Conservation (phyloP, 2,888 invertebrate species). For the Epinotia brunnichana region DNA sequence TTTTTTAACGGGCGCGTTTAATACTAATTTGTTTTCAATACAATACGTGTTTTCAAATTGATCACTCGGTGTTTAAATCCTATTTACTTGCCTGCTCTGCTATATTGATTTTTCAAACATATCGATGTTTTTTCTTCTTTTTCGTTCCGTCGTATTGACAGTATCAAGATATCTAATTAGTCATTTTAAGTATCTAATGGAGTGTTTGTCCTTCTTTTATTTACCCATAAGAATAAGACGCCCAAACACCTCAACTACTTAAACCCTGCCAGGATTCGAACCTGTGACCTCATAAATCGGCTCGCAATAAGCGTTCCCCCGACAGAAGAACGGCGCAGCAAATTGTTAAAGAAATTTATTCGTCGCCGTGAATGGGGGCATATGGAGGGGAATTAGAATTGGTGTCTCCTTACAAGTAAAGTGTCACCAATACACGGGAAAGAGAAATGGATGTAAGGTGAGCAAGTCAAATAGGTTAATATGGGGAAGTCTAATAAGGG, state of each 20-base stretch:
- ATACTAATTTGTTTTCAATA: too few species aligned
- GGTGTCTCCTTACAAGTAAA: neutral
- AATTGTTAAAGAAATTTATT: conserved; percentile 27
- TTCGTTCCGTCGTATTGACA: too few species aligned
- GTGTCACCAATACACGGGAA: neutral
- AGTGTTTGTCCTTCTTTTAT: neutral
- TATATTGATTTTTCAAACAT: too few species aligned
- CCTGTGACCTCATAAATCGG: conserved; percentile 25
- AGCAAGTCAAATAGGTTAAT: too few species aligned
- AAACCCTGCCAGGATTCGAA: conserved; percentile 6
- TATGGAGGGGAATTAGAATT: conserved; percentile 4
- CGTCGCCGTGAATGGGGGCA: neutral
- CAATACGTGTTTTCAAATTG: too few species aligned
- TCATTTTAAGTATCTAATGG: neutral
- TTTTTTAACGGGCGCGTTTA: too few species aligned
- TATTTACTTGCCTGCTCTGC: too few species aligned
- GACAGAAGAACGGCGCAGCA: neutral
- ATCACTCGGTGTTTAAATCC: too few species aligned
- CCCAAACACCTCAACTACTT: neutral
- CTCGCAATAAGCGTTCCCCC: conserved; percentile 17
- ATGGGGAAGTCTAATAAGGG: too few species aligned
- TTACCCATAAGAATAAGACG: neutral
- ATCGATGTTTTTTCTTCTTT: too few species aligned
- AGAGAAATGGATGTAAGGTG: neutral
- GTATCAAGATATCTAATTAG: too few species aligned